Conservation (phyloP, 2,888 invertebrate species). For the Poecilus cupreus region DNA sequence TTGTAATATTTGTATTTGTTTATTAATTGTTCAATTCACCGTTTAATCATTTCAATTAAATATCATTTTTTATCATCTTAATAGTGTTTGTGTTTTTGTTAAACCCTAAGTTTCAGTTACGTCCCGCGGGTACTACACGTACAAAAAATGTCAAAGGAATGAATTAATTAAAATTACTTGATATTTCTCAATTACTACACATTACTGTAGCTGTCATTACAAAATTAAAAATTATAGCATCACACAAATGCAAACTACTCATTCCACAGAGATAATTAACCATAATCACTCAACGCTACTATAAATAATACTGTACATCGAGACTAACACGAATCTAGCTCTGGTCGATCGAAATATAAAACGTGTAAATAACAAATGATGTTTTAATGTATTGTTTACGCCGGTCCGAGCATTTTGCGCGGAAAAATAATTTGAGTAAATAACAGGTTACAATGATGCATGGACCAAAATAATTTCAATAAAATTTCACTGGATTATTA, state of each 20-base stretch:
- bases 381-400: not conserved
- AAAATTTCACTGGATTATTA: not conserved
- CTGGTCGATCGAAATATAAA: not conserved
- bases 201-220: not conserved
- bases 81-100: no score
- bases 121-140: no score
- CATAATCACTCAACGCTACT: not conserved
- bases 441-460: not conserved
- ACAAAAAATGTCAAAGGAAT: not conserved
- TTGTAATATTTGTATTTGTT: no score
- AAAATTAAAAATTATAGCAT: slow-evolving; percentile 9
- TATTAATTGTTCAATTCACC: no score
- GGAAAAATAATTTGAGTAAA: not conserved
- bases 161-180: not conserved
- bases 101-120: no score
- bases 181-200: not conserved
- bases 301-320: not conserved
- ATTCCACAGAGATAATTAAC: not conserved
- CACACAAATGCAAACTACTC: not conserved
- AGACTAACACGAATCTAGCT: no score
- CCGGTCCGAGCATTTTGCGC: not conserved
- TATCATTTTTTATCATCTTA: no score
- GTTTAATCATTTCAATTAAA: no score
- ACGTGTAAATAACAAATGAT: not conserved
- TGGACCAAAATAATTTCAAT: not conserved